A percentile compares a stretch with the other conserved stretches of the same genome.
These are phyloP conservation scores for Holacanthella duospinosa DNA, from an alignment of 2,888 invertebrate species.

Conservation along the genomic window DNA sequence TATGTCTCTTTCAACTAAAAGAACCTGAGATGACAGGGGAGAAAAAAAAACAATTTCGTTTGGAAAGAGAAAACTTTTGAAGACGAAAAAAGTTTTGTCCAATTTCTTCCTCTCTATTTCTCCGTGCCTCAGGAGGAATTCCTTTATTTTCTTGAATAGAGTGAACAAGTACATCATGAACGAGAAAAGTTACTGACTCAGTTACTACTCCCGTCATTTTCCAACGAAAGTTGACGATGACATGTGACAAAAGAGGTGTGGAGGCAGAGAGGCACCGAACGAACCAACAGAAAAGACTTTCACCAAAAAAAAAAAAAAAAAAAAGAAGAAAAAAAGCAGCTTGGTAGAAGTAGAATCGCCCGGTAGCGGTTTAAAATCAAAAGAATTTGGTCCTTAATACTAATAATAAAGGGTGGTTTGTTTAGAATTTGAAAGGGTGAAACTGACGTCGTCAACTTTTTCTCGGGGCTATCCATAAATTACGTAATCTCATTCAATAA, in stretches of 20 bases:
- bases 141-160: conserved; percentile 19
- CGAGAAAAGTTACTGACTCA: neutral
- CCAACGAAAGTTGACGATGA: neutral
- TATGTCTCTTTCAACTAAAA: neutral
- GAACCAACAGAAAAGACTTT: neutral
- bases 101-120: conserved; percentile 18
- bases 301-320: too few relatives aligned
- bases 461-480: too few relatives aligned
- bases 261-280: neutral
- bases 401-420: conserved; percentile 4
- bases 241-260: conserved; percentile 5
- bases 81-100: conserved; percentile 24
- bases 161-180: neutral
- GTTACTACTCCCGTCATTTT: neutral
- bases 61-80: conserved; percentile 19
- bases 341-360: neutral
- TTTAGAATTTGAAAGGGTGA: neutral
- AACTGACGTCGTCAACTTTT: too few relatives aligned
- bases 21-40: conserved; percentile 5
- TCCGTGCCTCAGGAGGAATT: conserved; percentile 25
- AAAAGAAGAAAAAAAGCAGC: too few relatives aligned
- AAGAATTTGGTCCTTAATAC: neutral
- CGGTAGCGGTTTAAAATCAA: conserved; percentile 3
- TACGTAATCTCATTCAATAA: too few relatives aligned
- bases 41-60: conserved; percentile 6